A percentile compares a stretch with the other conserved stretches of the same genome.
Evolutionary conservation across 2,797 vertebrate species (phyloP).

Genomic region (Trachops cirrhosus): DNA sequence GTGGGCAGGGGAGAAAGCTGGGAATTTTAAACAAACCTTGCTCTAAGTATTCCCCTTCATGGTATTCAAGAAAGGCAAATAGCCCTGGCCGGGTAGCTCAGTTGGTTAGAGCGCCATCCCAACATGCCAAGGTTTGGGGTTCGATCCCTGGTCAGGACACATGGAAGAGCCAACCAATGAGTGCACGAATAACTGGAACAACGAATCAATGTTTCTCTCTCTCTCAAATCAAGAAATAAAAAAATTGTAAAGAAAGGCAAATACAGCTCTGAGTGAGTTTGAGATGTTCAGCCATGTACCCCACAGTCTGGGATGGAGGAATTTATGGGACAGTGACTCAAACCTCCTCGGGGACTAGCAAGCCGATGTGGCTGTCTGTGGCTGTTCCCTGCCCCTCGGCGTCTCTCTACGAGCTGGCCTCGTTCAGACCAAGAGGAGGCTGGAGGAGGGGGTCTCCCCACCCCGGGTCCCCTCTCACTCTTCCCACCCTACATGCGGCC

Average conservation of each 20-base stretch:
- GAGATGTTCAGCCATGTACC: background rate
- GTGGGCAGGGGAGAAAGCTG: background rate
- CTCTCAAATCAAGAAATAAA: background rate
- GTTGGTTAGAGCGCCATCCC: background rate
- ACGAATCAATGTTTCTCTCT: background rate
- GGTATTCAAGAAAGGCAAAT: background rate
- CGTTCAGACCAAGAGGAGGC: no score
- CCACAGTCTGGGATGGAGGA: background rate
- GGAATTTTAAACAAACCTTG: background rate
- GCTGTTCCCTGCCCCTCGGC: rapidly evolving
- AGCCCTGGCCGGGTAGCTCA: background rate
- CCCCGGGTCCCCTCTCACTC: background rate
- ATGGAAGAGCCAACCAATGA: background rate
- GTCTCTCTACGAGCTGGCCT: background rate
- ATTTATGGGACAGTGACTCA: background rate
- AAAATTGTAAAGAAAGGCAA: background rate
- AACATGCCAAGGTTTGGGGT: background rate
- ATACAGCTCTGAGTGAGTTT: background rate
- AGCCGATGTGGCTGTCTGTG: rapidly evolving
- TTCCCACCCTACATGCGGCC: background rate
- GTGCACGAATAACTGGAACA: background rate
- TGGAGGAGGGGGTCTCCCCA: background rate
- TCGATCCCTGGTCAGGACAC: background rate
- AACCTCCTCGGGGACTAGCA: background rate
- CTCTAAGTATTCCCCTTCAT: background rate